A percentile compares a stretch with the other conserved stretches of the same genome.
Conservation (phyloP, 2,888 invertebrate species). For the Smittia aterrima region DNA sequence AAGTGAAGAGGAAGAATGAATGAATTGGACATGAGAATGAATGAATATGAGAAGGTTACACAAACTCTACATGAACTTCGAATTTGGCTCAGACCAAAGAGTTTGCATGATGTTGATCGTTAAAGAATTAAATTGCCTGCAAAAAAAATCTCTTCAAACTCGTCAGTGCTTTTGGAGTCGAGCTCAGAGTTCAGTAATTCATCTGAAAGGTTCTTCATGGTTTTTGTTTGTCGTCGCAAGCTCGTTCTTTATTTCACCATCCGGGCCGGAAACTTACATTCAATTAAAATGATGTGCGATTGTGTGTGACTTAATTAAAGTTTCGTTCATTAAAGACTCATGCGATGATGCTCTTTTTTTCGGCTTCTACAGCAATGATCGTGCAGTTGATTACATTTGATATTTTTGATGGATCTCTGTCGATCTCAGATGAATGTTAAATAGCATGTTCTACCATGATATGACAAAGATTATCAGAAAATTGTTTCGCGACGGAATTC, state of each 20-base stretch:
- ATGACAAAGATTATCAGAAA: not conserved
- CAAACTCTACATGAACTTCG: not conserved
- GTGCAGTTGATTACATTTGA: not conserved
- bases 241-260: not conserved
- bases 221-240: conserved; percentile 6
- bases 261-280: conserved; percentile 21
- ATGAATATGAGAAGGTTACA: not conserved
- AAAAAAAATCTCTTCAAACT: too few species aligned
- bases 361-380: too few species aligned
- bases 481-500: conserved; percentile 1
- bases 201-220: not conserved
- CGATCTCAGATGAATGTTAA: not conserved
- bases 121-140: too few species aligned
- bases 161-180: too few species aligned
- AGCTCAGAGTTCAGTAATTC: not conserved
- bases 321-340: conserved; percentile 6
- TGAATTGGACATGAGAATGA: conserved; percentile 1
- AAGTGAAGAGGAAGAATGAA: not conserved
- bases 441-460: not conserved
- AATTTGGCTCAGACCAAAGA: too few species aligned
- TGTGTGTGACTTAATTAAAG: conserved; percentile 21
- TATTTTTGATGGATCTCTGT: not conserved
- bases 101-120: too few species aligned
- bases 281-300: conserved; percentile 21
- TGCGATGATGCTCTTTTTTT: too few species aligned